phyloP scores from a whole-genome alignment of 1,140 invertebrate genomes.

The Zophobas atratus region DNA sequence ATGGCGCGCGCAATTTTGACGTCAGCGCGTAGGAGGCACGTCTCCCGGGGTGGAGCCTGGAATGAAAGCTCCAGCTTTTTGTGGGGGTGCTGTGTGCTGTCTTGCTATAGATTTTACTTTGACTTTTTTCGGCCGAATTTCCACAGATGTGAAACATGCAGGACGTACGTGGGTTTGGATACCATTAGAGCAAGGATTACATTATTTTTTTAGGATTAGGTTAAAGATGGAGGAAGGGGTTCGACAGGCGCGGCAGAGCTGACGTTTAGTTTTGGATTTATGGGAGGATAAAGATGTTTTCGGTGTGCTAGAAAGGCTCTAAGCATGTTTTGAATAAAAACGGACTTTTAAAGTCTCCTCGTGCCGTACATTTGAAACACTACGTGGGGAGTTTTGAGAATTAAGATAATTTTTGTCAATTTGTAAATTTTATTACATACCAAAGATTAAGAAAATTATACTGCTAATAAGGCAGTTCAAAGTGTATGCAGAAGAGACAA shows the following conservation, averaged over 20 bases:
- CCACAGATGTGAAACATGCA: background rate
- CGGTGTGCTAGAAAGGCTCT: too few species aligned
- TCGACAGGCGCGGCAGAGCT: too few species aligned
- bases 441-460: too few species aligned
- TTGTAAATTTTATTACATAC: too few species aligned
- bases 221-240: background rate
- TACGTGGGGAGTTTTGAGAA: background rate
- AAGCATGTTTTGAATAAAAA: background rate
- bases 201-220: background rate
- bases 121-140: slow-evolving; percentile 12
- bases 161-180: background rate
- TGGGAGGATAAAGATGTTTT: too few species aligned
- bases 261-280: too few species aligned
- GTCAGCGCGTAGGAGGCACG: slow-evolving; percentile 58
- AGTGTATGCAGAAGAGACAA: too few species aligned
- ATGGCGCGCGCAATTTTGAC: slow-evolving; percentile 62
- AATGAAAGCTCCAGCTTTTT: slow-evolving; percentile 9
- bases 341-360: background rate
- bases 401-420: background rate
- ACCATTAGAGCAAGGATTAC: background rate
- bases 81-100: slow-evolving; percentile 24
- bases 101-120: slow-evolving; percentile 34
- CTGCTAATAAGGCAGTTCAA: too few species aligned
- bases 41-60: slow-evolving; percentile 56
- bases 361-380: background rate